Percentiles rank a stretch among this genome's conserved stretches.
Evolutionary conservation across 2,113 vertebrate genomes (phyloP).

Genomic region (Girardinichthys multiradiatus): DNA sequence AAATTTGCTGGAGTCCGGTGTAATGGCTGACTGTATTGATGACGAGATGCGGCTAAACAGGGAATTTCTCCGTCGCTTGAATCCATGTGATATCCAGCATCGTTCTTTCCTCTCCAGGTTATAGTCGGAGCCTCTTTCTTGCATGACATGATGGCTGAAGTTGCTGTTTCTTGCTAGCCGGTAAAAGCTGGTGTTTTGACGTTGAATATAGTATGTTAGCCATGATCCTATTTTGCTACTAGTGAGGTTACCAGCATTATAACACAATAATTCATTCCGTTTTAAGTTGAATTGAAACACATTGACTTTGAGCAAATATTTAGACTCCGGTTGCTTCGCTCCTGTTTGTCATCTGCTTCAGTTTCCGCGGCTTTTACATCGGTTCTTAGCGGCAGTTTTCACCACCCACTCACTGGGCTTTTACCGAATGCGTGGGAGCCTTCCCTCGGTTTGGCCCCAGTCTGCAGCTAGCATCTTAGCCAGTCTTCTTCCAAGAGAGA

Average conservation of each 20-base stretch:
- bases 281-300: too few relatives aligned
- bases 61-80: slow-evolving; percentile 2
- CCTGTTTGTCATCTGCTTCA: slow-evolving; percentile 50
- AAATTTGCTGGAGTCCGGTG: slow-evolving; percentile 62
- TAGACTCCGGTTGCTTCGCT: neutral
- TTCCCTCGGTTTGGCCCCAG: slow-evolving; percentile 38
- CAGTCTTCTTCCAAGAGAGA: neutral
- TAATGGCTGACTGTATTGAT: slow-evolving; percentile 71
- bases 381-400: slow-evolving; percentile 44
- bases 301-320: slow-evolving; percentile 8
- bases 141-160: neutral
- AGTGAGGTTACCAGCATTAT: neutral
- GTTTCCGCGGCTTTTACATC: slow-evolving; percentile 69
- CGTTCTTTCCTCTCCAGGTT: slow-evolving; percentile 29
- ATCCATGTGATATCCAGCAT: slow-evolving; percentile 27
- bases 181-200: neutral
- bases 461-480: slow-evolving; percentile 45
- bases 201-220: neutral
- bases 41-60: slow-evolving; percentile 35
- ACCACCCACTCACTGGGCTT: slow-evolving; percentile 50
- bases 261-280: neutral
- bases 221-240: neutral
- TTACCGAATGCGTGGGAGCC: slow-evolving; percentile 47
- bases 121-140: slow-evolving; percentile 41
- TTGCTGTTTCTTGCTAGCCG: neutral